Evolutionary conservation across 2,888 invertebrate genomes (phyloP), one percentile per base, ranked within the genome.

Genomic region (Oegoconia quadripuncta): DNA sequence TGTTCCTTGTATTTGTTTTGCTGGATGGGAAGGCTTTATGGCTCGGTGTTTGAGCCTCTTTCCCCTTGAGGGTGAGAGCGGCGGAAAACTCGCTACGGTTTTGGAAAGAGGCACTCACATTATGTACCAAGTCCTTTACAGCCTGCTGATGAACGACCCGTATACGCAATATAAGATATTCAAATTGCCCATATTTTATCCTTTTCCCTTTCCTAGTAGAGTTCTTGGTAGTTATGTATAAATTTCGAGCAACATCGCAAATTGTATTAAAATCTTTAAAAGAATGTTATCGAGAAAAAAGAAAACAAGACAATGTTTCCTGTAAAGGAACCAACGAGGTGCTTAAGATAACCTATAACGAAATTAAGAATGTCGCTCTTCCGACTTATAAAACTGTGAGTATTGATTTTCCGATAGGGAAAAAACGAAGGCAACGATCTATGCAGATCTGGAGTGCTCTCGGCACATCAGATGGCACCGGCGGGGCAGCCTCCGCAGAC

Each of bases 391-490:
- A 78, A 81, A 74, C 74, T 70, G 76, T 77, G 66, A 74, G 84
- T 87, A 87, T 87, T 86, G 86, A 87, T 87, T 87, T 86, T 86
- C 71, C 78, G 86, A 87, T 84, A 83, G 84, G 80, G 82, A 86
- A 87, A 86, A 87, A 87, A 86, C 77, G 84, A 84, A 84, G 86
- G 78, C 86, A 83, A 83, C 87, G 86, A 82, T 86, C 86, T 86
- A 87, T 87, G 87, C 87, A 87, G 87, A 87, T 87, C 87, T 87
- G 84, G 80, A 86, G 87, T 83, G 84, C 84, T 86, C 86, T 86
- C 86, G 80, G 84, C 83, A 87, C 86, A 84, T 86, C 86, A 86
- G 87, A 86, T 87, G 86, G 86, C 87, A 87, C 87, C 83, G 84
- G 77, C 82, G 83, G 76, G 83, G 76, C 79, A 80, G 80, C 82